Evolutionary conservation across 2,888 invertebrate species (phyloP), one percentile per base, ranked within the genome.

Genomic region (Cerastis leucographa): DNA sequence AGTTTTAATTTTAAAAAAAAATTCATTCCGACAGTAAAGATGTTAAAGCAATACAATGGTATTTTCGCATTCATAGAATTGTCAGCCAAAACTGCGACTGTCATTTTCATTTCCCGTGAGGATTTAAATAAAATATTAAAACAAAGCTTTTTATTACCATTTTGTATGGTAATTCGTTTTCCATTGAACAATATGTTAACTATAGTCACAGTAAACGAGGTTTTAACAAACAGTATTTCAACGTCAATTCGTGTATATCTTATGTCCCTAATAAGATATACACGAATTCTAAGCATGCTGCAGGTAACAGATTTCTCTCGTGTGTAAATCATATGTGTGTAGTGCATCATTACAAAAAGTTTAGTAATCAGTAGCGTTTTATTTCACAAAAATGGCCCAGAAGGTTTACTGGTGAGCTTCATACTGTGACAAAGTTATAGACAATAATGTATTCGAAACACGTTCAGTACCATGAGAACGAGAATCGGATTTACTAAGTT

Each of bases 151-250:
- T 80, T 80, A 83, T 76, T 44, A n/a, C 40, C 72, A 68, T 64
- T 59, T 76, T 73, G 75, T 80, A 83, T 80, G 85, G 25, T 80
- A 80, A 83, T 75, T 61, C 68, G 54, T 71, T 61, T n/a, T 69
- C 62, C 59, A 74, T 70, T 84, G 85, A 84, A 74, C 85, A 81
- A 81, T 81, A 77, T 74, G 85, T 71, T 72, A 54, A 71, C 2
- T 35, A 35, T 35, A 64, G 54, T 66, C 64, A 64, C 64, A n/a
- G 64, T 64, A n/a, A 17, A 0, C n/a, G 0, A 9, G 9, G 19
- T 35, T 9, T 12, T n/a, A 62, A 62, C n/a, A 42, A 12, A 9
- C 64, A 64, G 64, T 64, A 42, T 25, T 17, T 42, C 64, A 64
- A 64, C 64, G n/a, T n/a, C n/a, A n/a, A n/a, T n/a, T n/a, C n/a